Percentiles rank a stretch among this genome's conserved stretches.
phyloP scores from a whole-genome alignment of 2,888 invertebrate genomes.

The Dasypolia templi region DNA sequence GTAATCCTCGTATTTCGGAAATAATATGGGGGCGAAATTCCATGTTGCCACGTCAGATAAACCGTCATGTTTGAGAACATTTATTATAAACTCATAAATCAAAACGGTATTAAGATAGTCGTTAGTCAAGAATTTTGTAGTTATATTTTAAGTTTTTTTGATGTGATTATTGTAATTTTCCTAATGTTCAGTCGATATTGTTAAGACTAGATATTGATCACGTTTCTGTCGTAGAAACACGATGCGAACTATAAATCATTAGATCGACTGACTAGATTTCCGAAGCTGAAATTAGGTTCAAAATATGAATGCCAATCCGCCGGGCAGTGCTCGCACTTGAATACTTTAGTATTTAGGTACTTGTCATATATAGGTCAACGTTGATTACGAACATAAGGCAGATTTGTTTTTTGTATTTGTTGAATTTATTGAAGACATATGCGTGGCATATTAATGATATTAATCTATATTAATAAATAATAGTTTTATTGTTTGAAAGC shows the following conservation, averaged over 20 bases:
- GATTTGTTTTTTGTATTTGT: not conserved
- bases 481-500: not conserved
- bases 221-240: not conserved
- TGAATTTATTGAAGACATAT: not conserved
- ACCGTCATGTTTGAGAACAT: constrained; percentile 35
- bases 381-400: constrained; percentile 13
- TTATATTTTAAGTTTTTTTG: constrained; percentile 1
- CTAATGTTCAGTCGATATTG: not conserved
- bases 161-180: not conserved
- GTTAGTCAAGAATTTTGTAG: constrained; percentile 5
- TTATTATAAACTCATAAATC: constrained; percentile 31
- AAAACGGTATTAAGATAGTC: constrained; percentile 33
- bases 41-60: constrained; percentile 28
- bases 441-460: not conserved
- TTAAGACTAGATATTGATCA: not conserved
- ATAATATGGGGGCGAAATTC: constrained; percentile 54
- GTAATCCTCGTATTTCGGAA: constrained; percentile 60
- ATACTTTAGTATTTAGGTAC: constrained; percentile 27
- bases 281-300: constrained; percentile 30
- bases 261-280: constrained; percentile 17
- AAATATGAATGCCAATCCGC: constrained; percentile 39
- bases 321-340: constrained; percentile 22
- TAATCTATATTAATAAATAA: not conserved
- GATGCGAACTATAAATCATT: constrained; percentile 1
- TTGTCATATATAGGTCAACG: constrained; percentile 5